These are phyloP conservation scores for Enteromius fasciolatus DNA, from an alignment of 2,797 vertebrate species.

Conservation along the genomic window DNA sequence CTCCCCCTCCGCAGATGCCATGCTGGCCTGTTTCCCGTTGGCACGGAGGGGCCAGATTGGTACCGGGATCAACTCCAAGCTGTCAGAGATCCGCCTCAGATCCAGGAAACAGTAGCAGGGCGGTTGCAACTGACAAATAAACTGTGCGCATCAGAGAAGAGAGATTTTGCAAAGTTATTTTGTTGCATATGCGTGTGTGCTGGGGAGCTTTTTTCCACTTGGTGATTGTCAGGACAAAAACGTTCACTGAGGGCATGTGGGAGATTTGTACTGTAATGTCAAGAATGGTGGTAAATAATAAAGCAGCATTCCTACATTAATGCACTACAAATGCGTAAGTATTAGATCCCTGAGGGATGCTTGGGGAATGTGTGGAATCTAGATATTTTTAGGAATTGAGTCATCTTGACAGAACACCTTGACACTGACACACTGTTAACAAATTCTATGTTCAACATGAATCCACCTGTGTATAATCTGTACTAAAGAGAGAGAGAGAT, in stretches of 20 bases:
- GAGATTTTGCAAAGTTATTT: constrained; percentile 43
- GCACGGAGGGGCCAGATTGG: constrained; percentile 72
- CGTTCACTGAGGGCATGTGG: not conserved
- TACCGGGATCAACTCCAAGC: constrained; percentile 76
- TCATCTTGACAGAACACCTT: not conserved
- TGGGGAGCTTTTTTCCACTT: not conserved
- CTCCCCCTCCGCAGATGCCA: constrained; percentile 68
- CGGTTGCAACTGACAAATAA: constrained; percentile 56
- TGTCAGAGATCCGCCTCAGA: constrained; percentile 74
- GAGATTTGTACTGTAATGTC: not conserved
- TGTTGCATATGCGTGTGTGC: constrained; percentile 14
- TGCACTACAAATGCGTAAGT: not conserved
- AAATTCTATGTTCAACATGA: not conserved
- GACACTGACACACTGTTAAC: not conserved
- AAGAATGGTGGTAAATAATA: not conserved
- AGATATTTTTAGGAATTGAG: not conserved
- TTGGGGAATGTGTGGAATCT: not conserved
- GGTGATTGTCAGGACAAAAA: constrained; percentile 1
- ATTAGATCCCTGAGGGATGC: not conserved
- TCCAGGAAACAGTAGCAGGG: constrained; percentile 65
- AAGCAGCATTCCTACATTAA: constrained; percentile 1
- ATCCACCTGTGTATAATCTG: not conserved
- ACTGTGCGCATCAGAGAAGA: constrained; percentile 19
- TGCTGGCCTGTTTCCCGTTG: constrained; percentile 71
- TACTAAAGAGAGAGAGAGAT: not conserved